These are phyloP conservation scores for Salminus brasiliensis DNA, from an alignment of 2,113 vertebrate genomes.

Conservation along the genomic window DNA sequence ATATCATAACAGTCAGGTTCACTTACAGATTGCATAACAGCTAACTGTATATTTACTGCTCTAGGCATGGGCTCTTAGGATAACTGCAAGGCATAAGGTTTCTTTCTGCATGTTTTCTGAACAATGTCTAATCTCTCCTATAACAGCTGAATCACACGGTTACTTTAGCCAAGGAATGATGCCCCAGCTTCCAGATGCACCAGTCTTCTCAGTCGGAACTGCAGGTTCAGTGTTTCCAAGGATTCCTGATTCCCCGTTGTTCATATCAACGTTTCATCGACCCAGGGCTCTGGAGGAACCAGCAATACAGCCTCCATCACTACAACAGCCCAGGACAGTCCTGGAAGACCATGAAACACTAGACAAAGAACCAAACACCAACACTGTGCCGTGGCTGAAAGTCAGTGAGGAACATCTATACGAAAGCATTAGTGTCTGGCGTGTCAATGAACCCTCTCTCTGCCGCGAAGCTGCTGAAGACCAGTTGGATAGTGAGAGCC, in stretches of 20 bases:
- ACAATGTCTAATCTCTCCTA: background rate
- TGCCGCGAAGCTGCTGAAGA: background rate
- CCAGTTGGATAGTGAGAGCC: conserved; percentile 5
- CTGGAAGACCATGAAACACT: background rate
- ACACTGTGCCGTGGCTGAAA: background rate
- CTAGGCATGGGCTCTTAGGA: too few relatives aligned
- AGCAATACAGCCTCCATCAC: background rate
- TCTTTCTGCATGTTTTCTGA: background rate
- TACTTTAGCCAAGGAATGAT: conserved; percentile 7
- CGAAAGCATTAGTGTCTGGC: conserved; percentile 14
- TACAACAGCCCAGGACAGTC: background rate
- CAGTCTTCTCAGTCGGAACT: background rate
- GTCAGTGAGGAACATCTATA: conserved; percentile 43
- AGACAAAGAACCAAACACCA: background rate
- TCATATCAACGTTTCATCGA: background rate
- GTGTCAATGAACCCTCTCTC: background rate
- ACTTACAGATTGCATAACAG: too few relatives aligned
- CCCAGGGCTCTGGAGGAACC: background rate
- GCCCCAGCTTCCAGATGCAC: background rate
- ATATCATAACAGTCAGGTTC: too few relatives aligned
- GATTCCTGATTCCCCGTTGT: background rate
- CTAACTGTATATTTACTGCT: too few relatives aligned
- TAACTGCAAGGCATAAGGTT: background rate
- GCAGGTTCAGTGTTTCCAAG: background rate
- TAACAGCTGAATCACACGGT: conserved; percentile 32